A percentile compares a stretch with the other conserved stretches of the same genome.
phyloP scores from a whole-genome alignment of 2,797 vertebrate genomes.

The Esox masquinongy region DNA sequence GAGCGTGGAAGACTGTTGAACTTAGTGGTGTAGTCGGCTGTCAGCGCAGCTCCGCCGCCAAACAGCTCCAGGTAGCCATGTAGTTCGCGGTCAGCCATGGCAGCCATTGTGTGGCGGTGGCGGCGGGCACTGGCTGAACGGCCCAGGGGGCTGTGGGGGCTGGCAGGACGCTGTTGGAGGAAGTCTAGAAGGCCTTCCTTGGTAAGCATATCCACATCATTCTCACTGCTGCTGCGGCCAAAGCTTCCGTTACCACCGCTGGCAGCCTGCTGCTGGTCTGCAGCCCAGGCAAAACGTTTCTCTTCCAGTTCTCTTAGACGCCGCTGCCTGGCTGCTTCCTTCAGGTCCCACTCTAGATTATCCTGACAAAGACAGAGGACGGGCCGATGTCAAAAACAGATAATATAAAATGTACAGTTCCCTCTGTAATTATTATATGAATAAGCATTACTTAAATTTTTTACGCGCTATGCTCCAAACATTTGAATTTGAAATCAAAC shows the following conservation, averaged over 20 bases:
- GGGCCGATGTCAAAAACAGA: not conserved
- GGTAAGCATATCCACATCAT: conserved; percentile 87
- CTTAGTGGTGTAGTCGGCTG: conserved; percentile 71
- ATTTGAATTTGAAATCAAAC: too few relatives aligned
- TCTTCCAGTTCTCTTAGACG: conserved; percentile 85
- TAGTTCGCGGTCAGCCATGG: conserved; percentile 82
- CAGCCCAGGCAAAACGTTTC: conserved; percentile 83
- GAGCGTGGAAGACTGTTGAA: conserved; percentile 89
- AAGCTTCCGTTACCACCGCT: conserved; percentile 68
- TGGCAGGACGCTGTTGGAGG: conserved; percentile 77
- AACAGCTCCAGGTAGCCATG: conserved; percentile 84
- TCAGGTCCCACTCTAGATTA: conserved; percentile 86
- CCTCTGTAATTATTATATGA: too few relatives aligned
- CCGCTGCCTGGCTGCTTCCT: conserved; percentile 84
- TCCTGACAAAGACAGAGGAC: conserved; percentile 72
- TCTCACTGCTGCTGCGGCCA: conserved; percentile 94
- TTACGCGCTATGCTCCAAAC: too few relatives aligned
- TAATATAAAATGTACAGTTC: not conserved
- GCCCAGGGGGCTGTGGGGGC: conserved; percentile 82
- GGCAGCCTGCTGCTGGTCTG: conserved; percentile 66
- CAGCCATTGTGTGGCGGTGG: conserved; percentile 83
- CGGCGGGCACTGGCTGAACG: conserved; percentile 87
- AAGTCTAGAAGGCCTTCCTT: conserved; percentile 89
- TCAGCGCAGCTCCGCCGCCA: conserved; percentile 31
- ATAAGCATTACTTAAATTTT: too few relatives aligned